phyloP scores from a whole-genome alignment of 2,888 invertebrate species.

The Hartigia nigra region DNA sequence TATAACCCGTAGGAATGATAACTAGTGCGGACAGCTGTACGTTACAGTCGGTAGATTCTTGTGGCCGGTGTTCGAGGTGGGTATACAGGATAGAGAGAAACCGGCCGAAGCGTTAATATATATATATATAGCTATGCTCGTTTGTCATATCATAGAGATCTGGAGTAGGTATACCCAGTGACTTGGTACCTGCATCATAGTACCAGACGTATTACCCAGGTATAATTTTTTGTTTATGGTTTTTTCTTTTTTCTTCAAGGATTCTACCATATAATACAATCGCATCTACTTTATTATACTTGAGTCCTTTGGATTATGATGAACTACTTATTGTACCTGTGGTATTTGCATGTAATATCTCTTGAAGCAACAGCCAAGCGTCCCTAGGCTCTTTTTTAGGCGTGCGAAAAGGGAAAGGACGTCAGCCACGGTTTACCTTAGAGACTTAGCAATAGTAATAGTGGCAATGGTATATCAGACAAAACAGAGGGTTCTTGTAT shows the following conservation, averaged over 20 bases:
- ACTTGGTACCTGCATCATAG: background rate
- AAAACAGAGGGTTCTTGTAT: background rate
- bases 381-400: background rate
- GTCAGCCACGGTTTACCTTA: background rate
- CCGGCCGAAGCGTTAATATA: background rate
- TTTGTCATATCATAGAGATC: background rate
- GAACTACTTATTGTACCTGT: background rate
- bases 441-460: background rate
- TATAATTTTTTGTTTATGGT: background rate
- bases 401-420: background rate
- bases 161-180: background rate
- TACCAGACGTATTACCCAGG: background rate
- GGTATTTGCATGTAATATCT: background rate
- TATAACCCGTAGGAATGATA: constrained; percentile 9
- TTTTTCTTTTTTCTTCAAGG: background rate
- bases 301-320: background rate
- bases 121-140: background rate
- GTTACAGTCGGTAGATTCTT: constrained; percentile 1
- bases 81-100: background rate
- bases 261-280: background rate
- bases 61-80: background rate
- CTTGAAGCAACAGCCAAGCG: background rate
- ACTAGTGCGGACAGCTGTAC: constrained; percentile 7
- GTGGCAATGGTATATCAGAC: background rate
- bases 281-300: background rate